These are phyloP conservation scores for Campoletis raptor DNA, from an alignment of 2,888 invertebrate genomes.

Conservation along the genomic window DNA sequence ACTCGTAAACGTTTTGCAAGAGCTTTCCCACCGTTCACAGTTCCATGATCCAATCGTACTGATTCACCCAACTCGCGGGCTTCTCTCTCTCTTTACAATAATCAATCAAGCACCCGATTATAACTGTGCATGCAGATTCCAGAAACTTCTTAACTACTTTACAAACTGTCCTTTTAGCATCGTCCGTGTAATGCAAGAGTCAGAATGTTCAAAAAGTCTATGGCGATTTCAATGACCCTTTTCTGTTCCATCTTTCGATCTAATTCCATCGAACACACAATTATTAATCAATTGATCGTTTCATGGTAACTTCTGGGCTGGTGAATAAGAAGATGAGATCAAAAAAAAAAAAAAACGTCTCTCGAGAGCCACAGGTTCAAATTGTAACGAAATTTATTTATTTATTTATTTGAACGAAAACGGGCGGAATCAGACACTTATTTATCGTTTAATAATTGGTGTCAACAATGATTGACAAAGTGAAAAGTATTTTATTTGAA, in stretches of 20 bases:
- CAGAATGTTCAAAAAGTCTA: neutral
- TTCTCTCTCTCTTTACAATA: slow-evolving; percentile 1
- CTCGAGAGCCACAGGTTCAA: too few relatives aligned
- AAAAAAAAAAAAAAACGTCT: too few relatives aligned
- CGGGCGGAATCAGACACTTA: too few relatives aligned
- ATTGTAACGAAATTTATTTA: too few relatives aligned
- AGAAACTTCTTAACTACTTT: neutral
- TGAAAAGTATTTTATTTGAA: too few relatives aligned
- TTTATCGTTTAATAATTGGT: too few relatives aligned
- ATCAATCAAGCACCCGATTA: slow-evolving; percentile 2
- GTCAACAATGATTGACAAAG: too few relatives aligned
- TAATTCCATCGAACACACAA: neutral
- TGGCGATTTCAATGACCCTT: neutral
- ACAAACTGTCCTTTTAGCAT: neutral
- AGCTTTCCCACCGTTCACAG: neutral
- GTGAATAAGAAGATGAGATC: too few relatives aligned
- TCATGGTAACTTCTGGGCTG: neutral
- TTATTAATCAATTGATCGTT: neutral
- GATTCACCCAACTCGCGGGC: neutral
- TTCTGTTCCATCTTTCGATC: neutral
- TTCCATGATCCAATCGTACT: slow-evolving; percentile 1
- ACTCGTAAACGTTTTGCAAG: slow-evolving; percentile 33
- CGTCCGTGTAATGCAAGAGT: neutral
- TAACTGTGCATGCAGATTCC: neutral
- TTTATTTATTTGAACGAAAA: too few relatives aligned